Conservation (phyloP, 1,140 invertebrate species). For the Copidosoma floridanum region DNA sequence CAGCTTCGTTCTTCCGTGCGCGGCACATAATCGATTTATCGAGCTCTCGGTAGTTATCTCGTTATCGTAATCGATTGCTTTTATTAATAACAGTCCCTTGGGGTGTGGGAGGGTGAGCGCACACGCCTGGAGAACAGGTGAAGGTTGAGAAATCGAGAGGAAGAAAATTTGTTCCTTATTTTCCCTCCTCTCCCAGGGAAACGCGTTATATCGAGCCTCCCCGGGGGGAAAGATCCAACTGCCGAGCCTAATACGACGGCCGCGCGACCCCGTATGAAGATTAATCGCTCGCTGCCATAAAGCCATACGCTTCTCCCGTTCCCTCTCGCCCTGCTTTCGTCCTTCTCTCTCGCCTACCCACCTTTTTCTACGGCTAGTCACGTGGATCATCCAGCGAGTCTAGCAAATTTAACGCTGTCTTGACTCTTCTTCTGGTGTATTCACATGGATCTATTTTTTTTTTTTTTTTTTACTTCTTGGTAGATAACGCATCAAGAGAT, state of each 20-base stretch:
- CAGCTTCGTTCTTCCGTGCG: not conserved
- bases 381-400: not conserved
- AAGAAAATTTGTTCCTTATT: conserved; percentile 29
- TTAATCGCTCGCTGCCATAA: conserved; percentile 49
- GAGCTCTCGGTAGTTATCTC: too few species aligned
- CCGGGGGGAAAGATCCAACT: conserved; percentile 39
- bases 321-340: not conserved
- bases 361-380: not conserved
- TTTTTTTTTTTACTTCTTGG: too few species aligned
- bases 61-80: conserved; percentile 22
- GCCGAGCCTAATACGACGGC: conserved; percentile 45
- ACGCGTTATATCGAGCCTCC: conserved; percentile 47
- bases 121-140: not conserved
- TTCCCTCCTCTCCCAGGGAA: conserved; percentile 40
- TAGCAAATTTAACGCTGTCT: not conserved
- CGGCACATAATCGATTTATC: not conserved
- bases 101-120: not conserved
- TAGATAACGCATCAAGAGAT: too few species aligned
- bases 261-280: conserved; percentile 47
- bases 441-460: too few species aligned
- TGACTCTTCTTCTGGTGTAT: not conserved
- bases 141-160: not conserved
- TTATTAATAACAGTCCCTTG: conserved; percentile 14
- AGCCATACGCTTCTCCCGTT: conserved; percentile 34
- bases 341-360: too few species aligned